Base-by-base conservation (phyloP, 2,888 invertebrate species). In the Meteorus cinctellus region DNA sequence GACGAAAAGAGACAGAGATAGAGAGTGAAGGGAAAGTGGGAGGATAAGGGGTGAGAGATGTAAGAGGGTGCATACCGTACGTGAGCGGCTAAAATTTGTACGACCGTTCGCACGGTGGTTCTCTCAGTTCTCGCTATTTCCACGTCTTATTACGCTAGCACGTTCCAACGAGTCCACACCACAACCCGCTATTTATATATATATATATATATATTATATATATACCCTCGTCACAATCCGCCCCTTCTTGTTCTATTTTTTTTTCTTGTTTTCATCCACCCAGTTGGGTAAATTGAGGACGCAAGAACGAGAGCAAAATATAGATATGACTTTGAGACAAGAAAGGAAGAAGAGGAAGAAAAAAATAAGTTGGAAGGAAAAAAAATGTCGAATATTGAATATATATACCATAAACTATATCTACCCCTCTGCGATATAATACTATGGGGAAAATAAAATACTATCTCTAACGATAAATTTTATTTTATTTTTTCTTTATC, bases 1-100 rank as follows among this genome's bases (percentile, higher is more conserved):
- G 19, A 55, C 55, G n/a, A n/a, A 48, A n/a, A 16, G n/a, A 48
- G 48, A n/a, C 48, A 48, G 6, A 48, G 55, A 55, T 55, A 19
- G n/a, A 55, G 19, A 19, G 19, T n/a, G 55, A n/a, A 19, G 6
- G 8, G n/a, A 24, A 24, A 41, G 41, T 19, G n/a, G 55, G 1
- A 6, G 19, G n/a, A 24, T 55, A n/a, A 55, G 19, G n/a, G 8
- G 19, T n/a, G 19, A 55, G n/a, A 8, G 2, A 19, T 55, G 55
- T 5, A 55, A 19, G 55, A 55, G 65, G 68, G 60, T 66, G 34
- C 59, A 62, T 34, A 63, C 29, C 31, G 76, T 72, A 76, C 72
- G 68, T 76, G 72, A 73, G 72, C 68, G 24, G 55, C 55, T 69
- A 51, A 76, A 76, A 76, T 76, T 76, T 73, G 68, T 73, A 51